Conservation (phyloP, 2,113 vertebrate genomes). For the Rhegmatorhina hoffmannsi region DNA sequence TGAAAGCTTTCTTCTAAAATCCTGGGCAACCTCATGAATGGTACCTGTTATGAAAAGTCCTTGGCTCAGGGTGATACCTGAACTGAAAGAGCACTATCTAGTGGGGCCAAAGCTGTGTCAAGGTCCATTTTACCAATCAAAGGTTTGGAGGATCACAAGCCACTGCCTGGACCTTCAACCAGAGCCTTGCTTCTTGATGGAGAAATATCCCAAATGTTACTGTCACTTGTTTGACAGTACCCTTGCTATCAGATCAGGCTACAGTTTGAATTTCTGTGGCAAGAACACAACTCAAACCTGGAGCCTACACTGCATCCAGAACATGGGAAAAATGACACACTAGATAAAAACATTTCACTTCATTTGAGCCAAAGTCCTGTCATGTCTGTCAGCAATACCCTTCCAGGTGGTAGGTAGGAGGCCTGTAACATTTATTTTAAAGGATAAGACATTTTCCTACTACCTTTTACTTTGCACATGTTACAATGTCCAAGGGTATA, state of each 20-base stretch:
- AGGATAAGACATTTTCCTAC: neutral
- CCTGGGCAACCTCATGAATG: neutral
- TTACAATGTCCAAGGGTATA: neutral
- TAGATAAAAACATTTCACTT: neutral
- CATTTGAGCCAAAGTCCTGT: neutral
- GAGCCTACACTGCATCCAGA: neutral
- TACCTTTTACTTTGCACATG: neutral
- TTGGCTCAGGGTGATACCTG: neutral
- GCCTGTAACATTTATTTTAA: neutral
- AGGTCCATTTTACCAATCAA: neutral
- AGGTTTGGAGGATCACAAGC: neutral
- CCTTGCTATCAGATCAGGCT: neutral
- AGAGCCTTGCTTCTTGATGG: neutral
- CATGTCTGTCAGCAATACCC: neutral
- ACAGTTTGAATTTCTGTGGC: neutral
- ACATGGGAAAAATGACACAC: neutral
- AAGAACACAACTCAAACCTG: neutral
- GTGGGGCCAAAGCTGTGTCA: neutral
- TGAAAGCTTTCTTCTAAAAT: neutral
- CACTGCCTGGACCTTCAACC: neutral
- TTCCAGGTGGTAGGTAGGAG: neutral
- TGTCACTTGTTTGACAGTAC: neutral
- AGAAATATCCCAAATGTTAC: neutral
- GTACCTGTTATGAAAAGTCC: neutral
- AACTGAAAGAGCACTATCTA: neutral